Evolutionary conservation across 2,888 invertebrate genomes (phyloP).

Genomic region (Monoplex corrugatus): DNA sequence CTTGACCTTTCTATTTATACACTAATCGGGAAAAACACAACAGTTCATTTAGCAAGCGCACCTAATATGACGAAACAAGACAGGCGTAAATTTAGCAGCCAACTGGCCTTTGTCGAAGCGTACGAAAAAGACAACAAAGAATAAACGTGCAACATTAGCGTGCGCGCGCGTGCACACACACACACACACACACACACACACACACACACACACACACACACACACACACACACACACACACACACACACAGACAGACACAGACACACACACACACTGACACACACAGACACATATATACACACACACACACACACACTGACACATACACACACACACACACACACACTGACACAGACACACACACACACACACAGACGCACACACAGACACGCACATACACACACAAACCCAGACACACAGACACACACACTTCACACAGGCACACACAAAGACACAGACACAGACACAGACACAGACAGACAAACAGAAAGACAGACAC

Average conservation of each 20-base stretch:
- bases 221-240: background rate
- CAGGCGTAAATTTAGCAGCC: too few species aligned
- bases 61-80: background rate
- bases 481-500: background rate
- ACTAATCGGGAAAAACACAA: background rate
- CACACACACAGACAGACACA: background rate
- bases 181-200: background rate
- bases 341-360: background rate
- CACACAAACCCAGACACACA: background rate
- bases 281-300: background rate
- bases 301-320: too few species aligned
- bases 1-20: background rate
- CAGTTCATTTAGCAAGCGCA: background rate
- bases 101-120: too few species aligned
- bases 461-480: background rate
- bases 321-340: slow-evolving; percentile 11
- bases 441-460: background rate
- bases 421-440: background rate
- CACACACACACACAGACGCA: background rate
- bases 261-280: background rate
- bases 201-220: background rate
- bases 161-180: background rate
- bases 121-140: background rate
- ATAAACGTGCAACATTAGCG: background rate
- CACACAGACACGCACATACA: background rate